Base-by-base conservation (phyloP, 2,113 vertebrate genomes). In the Chamaetylas fuelleborni region DNA sequence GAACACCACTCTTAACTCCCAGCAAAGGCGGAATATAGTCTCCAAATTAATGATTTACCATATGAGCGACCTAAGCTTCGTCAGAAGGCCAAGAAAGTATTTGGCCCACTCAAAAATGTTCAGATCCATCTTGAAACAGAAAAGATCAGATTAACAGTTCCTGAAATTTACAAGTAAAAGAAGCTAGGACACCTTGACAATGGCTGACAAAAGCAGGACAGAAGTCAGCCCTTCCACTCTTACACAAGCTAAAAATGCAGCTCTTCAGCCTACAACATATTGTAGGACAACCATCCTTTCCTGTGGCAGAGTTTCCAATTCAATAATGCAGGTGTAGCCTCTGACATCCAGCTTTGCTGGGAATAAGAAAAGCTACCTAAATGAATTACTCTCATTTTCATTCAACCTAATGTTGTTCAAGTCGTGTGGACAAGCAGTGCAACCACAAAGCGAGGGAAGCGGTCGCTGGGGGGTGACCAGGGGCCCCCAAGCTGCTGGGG, bases 91-190 rank as follows among this genome's bases (percentile, higher is more conserved):
- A 96, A 95, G 88, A 83, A 95, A 93, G 72, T 97, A 97, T 96
- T 97, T 97, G 97, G 96, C 97, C 96, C 94, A 93, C 97, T 97
- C 66, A 40, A 94, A 96, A 97, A 95, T 87, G 85, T 96, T 97
- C 96, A 94, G 57, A 96, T 97, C 54, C 31, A 19, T 90, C 97
- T 90, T 40, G 16, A 80, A 88, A 93, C 3, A n/a, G 96, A 96
- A 97, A 91, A 95, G 95, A 93, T 62, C 92, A 96, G 82, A 97
- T 93, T 94, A 97, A 95, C 36, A 83, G 72, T 70, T 86, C 67
- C 92, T 86, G 95, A 97, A 97, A 96, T 86, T 94, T 93, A 67
- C 90, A 47, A 92, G 29, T 24, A 48, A 97, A 92, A 89, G 62
- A 76, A 96, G 92, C 61, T 81, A 60, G 85, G 93, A 67, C 78